These are phyloP conservation scores for Ophonus ardosiacus DNA, from an alignment of 2,888 invertebrate species.

Conservation along the genomic window DNA sequence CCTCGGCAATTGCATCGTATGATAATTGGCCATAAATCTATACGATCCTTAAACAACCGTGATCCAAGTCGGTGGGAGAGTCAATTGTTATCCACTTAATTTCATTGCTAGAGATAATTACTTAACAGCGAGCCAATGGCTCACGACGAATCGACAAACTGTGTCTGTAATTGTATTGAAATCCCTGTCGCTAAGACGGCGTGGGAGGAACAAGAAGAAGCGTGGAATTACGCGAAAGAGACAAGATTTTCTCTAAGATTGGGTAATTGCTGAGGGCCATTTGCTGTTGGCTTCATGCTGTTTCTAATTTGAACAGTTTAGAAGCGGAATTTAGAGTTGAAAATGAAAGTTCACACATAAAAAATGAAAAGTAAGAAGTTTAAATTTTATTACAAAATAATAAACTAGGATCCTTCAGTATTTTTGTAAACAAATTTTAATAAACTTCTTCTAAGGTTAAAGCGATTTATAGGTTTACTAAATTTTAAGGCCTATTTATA, in stretches of 20 bases:
- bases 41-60: slow-evolving; percentile 53
- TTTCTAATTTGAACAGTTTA: slow-evolving; percentile 30
- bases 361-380: too few relatives aligned
- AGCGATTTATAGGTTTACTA: too few relatives aligned
- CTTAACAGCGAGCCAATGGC: slow-evolving; percentile 52
- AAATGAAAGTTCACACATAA: too few relatives aligned
- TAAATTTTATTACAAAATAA: too few relatives aligned
- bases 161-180: slow-evolving; percentile 61
- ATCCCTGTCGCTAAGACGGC: slow-evolving; percentile 23
- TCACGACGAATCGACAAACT: slow-evolving; percentile 57
- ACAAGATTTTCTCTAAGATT: slow-evolving; percentile 2
- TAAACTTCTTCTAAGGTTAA: too few relatives aligned
- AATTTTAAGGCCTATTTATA: too few relatives aligned
- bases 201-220: slow-evolving; percentile 5
- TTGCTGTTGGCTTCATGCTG: slow-evolving; percentile 53
- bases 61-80: slow-evolving; percentile 27
- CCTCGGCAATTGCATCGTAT: slow-evolving; percentile 28
- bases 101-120: slow-evolving; percentile 61
- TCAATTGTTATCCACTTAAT: slow-evolving; percentile 62
- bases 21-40: slow-evolving; percentile 60
- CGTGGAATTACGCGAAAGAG: not conserved
- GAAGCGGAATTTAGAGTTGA: too few relatives aligned
- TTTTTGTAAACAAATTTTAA: too few relatives aligned
- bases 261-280: slow-evolving; percentile 54
- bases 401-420: too few relatives aligned